Evolutionary conservation across 2,797 vertebrate species (phyloP), one percentile per base, ranked within the genome.

Genomic region (Squalus acanthias): DNA sequence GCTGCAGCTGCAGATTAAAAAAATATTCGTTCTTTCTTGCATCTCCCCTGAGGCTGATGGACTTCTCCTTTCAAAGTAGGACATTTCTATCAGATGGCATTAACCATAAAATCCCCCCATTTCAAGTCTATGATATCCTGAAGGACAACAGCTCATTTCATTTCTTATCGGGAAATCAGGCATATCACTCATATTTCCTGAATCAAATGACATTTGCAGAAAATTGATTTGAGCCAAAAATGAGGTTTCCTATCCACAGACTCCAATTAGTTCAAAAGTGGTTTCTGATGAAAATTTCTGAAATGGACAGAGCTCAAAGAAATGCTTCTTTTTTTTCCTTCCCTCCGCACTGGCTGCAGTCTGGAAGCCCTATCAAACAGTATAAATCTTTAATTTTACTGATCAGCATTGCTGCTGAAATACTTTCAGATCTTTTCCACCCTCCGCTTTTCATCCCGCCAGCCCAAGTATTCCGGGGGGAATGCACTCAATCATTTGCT

Each of bases 371-470:
- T 98, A 98, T 98, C 98, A 98, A 98, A 98, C 97, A 97, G 97
- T 97, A 98, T 98, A 98, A 99, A 99, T 98, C 98, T 98, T 99
- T 99, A 98, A 99, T 99, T 99, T 99, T 98, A 97, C 97, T 97
- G 97, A 98, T 99, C 98, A 98, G 98, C 97, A 98, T 98, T 98
- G 98, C 98, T 97, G 97, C 97, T 97, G 97, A 98, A 99, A 98
- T 98, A 98, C 98, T 98, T 98, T 98, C 97, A 98, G 98, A 98
- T 98, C 98, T 98, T 97, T 93, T 97, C 97, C 96, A 98, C 96
- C 96, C 79, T 97, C 97, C 97, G 96, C 96, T 97, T 97, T 98
- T 98, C 97, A 98, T 98, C 98, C 97, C 97, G 97, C 98, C 97
- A 94, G 97, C 97, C 97, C 96, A 96, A 97, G 96, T 98, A 98